These are phyloP conservation scores for Apaloderma vittatum DNA, from an alignment of 2,113 vertebrate genomes.

Conservation along the genomic window DNA sequence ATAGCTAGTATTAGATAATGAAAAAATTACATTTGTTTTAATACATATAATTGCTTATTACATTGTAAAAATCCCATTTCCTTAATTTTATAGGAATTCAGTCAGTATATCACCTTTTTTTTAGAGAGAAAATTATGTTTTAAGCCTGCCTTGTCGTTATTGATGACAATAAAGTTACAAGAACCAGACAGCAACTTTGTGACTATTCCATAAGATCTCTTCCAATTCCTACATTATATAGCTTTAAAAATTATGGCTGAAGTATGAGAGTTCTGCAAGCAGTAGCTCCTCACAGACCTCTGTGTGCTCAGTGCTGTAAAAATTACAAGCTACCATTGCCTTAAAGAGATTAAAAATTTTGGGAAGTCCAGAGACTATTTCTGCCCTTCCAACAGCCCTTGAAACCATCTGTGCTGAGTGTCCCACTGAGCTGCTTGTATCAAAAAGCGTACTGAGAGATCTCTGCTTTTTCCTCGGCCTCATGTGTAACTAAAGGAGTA, in stretches of 20 bases:
- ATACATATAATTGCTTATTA: background rate
- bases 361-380: slow-evolving; percentile 9
- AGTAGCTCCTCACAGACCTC: background rate
- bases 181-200: background rate
- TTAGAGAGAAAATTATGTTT: background rate
- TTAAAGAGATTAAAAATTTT: background rate
- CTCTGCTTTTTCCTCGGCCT: background rate
- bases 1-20: background rate
- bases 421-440: slow-evolving; percentile 20
- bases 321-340: background rate
- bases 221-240: background rate
- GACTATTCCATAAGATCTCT: background rate
- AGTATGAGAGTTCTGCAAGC: background rate
- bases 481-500: background rate
- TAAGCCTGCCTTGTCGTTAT: background rate
- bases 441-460: background rate
- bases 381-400: slow-evolving; percentile 8
- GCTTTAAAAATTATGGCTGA: background rate
- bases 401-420: slow-evolving; percentile 27
- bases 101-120: background rate
- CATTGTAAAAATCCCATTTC: background rate
- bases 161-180: background rate
- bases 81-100: background rate
- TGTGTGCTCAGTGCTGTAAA: background rate
- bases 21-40: background rate